Evolutionary conservation across 2,797 vertebrate species (phyloP), one percentile per base, ranked within the genome.

Genomic region (Sebastes hubbsi): DNA sequence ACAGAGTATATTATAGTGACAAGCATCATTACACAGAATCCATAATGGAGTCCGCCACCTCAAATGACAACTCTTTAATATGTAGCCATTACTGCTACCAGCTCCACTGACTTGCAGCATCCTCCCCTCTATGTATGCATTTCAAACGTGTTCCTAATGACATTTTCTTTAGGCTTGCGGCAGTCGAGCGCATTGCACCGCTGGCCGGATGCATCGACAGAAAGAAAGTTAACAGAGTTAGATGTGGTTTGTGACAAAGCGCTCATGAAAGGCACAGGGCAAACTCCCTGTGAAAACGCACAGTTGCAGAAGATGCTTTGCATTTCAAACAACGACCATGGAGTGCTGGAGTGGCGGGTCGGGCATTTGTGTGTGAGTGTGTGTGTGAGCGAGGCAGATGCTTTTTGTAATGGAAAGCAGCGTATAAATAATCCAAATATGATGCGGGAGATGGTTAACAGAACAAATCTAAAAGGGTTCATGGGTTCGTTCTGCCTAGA

Each of bases 11-110:
- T 88, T 81, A 83, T 58, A 70, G 27, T 64, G 87, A 75, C 77
- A 87, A 82, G 89, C 80, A 66, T 87, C 87, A 90, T 92, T 90
- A 87, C 78, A 66, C 89, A 83, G 77, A 73, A 80, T 84, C 70
- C 62, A 87, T 88, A 85, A 88, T 77, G 63, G 75, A 81, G 63
- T 70, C 54, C 8, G n/a, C 71, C 49, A 74, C 72, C 70, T 77
- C 80, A 77, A 85, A 90, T 78, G 80, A 80, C 86, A 84, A 66
- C 72, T 85, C 69, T 88, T 88, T 84, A 83, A 86, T 68, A 59
- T 69, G 54, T 16, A 27, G 68, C 74, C 76, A 78, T 84, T 73
- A 80, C 67, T 56, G 55, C 32, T 65, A 2, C 74, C n/a, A 30
- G 67, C 67, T 88, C 60, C 80, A 81, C 63, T 75, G 82, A 62